phyloP scores from a whole-genome alignment of 2,113 vertebrate species.

The Orycteropus afer region DNA sequence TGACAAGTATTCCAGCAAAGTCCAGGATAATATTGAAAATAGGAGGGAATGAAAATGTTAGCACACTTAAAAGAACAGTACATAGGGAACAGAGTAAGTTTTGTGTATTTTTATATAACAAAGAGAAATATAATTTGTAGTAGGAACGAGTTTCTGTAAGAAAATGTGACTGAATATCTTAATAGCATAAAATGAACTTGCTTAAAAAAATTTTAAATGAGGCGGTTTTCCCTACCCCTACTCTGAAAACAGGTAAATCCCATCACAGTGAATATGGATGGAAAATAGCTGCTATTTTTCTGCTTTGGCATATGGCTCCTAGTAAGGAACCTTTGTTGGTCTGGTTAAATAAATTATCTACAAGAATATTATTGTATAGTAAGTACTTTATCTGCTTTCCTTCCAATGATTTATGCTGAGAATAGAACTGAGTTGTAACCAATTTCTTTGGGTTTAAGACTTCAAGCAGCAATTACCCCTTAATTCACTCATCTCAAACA shows the following conservation, averaged over 20 bases:
- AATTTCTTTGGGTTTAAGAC: conserved; percentile 41
- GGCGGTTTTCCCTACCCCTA: background rate
- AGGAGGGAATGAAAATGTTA: conserved; percentile 35
- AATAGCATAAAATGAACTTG: background rate
- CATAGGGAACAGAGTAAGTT: background rate
- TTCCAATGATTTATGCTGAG: conserved; percentile 51
- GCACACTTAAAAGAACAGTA: background rate
- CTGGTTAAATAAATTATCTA: conserved; percentile 56
- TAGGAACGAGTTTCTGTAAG: conserved; percentile 13
- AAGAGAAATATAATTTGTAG: conserved; percentile 32
- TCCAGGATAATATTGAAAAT: background rate
- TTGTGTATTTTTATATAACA: conserved; percentile 9
- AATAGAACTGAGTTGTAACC: conserved; percentile 45
- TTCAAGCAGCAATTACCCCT: conserved; percentile 63
- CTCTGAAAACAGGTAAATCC: background rate
- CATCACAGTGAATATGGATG: background rate
- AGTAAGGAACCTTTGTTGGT: conserved; percentile 42
- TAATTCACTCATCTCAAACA: conserved; percentile 61
- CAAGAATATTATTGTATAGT: conserved; percentile 46
- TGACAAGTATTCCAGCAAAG: background rate
- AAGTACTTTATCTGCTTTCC: conserved; percentile 52
- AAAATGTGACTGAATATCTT: conserved; percentile 27
- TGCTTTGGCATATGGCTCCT: background rate
- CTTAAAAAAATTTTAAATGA: conserved; percentile 41
- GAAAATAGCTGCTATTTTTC: conserved; percentile 49